Evolutionary conservation across 2,113 vertebrate species (phyloP).

Genomic region (Salvelinus alpinus): DNA sequence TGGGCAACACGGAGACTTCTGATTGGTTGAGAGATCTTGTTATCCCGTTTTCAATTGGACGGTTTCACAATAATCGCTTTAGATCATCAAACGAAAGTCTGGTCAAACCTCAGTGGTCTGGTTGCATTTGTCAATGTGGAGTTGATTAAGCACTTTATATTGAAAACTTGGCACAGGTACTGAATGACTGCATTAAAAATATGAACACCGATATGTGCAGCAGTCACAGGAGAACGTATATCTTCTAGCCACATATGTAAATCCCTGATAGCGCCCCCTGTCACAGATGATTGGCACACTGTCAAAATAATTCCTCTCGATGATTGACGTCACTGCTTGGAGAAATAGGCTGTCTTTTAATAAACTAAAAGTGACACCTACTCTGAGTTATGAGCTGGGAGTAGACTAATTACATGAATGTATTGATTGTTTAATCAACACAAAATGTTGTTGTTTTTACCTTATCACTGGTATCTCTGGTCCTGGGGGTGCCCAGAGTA

Average conservation of each 20-base stretch:
- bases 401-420: too few species aligned
- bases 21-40: slow-evolving; percentile 51
- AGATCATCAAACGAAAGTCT: neutral
- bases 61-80: neutral
- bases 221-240: neutral
- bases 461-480: too few species aligned
- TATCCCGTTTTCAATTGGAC: slow-evolving; percentile 57
- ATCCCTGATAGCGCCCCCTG: neutral
- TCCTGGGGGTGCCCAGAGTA: too few species aligned
- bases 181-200: too few species aligned
- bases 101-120: neutral
- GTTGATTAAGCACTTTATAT: too few species aligned
- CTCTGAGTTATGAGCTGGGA: too few species aligned
- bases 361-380: too few species aligned
- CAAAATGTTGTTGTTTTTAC: too few species aligned
- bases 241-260: neutral
- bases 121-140: too few species aligned
- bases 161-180: too few species aligned
- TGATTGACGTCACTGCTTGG: neutral
- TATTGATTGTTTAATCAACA: too few species aligned
- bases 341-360: neutral
- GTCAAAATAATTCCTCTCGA: neutral
- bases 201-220: too few species aligned
- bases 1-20: slow-evolving; percentile 37
- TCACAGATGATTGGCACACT: neutral